Percentiles rank a stretch among this genome's conserved stretches.
Conservation (phyloP, 92 coral and sea anemone species). For the Parazoanthus swiftii region DNA sequence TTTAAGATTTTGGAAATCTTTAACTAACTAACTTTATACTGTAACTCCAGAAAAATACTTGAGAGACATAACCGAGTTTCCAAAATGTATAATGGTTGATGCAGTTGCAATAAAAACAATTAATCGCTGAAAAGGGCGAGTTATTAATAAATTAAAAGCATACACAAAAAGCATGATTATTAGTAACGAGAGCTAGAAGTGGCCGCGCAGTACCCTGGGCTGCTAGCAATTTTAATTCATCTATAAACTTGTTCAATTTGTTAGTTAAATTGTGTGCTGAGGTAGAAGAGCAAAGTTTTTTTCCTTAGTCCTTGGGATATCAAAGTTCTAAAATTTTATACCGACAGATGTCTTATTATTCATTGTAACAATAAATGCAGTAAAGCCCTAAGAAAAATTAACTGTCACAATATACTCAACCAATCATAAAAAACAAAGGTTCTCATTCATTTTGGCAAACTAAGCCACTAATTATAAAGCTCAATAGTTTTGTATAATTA, state of each 20-base stretch:
- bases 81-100: too few relatives aligned
- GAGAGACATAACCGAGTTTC: too few relatives aligned
- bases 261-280: too few relatives aligned
- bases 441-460: not conserved
- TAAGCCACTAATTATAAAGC: too few relatives aligned
- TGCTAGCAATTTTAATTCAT: not conserved
- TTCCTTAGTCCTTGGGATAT: too few relatives aligned
- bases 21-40: too few relatives aligned
- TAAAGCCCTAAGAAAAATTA: not conserved
- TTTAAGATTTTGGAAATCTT: too few relatives aligned
- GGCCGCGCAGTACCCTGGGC: not conserved
- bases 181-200: not conserved
- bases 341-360: not conserved
- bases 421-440: not conserved
- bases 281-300: not conserved
- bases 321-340: too few relatives aligned
- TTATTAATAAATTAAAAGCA: not conserved
- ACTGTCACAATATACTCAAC: too few relatives aligned
- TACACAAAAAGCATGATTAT: not conserved
- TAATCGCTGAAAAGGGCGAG: not conserved
- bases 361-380: too few relatives aligned
- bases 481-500: not conserved
- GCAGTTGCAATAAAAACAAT: not conserved
- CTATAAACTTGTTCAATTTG: not conserved
- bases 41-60: too few relatives aligned